Evolutionary conservation across 2,113 vertebrate genomes (phyloP), one percentile per base, ranked within the genome.

Genomic region (Talpa occidentalis): DNA sequence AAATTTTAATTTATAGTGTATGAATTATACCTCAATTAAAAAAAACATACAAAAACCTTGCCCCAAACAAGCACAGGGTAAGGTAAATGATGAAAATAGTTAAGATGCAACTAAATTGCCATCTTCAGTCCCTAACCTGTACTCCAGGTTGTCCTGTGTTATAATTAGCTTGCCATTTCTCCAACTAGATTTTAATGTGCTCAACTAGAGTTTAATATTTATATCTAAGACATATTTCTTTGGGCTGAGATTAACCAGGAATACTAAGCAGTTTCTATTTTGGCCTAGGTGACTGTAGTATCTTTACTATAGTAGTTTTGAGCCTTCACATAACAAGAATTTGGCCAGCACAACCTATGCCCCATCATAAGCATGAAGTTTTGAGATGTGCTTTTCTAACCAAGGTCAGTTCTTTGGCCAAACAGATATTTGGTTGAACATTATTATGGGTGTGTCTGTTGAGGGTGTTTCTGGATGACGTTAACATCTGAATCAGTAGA

Each of bases 141-240:
- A 30, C 4, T 73, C 37, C 56, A 69, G 28, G 19, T 15, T n/a
- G 40, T 30, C 22, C 42, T 64, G 26, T 87, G 26, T 37, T 59
- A 47, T 5, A 60, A 35, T 73, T 17, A 64, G 70, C 22, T 87
- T 94, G 70, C 28, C 17, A 60, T 62, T 78, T 94, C 42, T 94
- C 62, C 42, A 94, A 47, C n/a, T 81, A 94, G 40, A 89, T 93
- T 69, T 87, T 78, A 92, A 56, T 42, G 9, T 44, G 28, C 2
- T 95, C 49, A 52, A 90, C 49, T 52, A 52, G 49, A 56, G 7
- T 56, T 56, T 30, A 12, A 76, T 47, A 59, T 52, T 76, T 70
- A 87, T 10, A 24, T 84, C n/a, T 59, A 78, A 81, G 54, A 47
- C 10, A 2, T 78, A 73, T 66, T 83, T 84, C n/a, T 78, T 95